A percentile compares a stretch with the other conserved stretches of the same genome.
These are phyloP conservation scores for Patella depressa DNA, from an alignment of 2,888 invertebrate species.

Conservation along the genomic window DNA sequence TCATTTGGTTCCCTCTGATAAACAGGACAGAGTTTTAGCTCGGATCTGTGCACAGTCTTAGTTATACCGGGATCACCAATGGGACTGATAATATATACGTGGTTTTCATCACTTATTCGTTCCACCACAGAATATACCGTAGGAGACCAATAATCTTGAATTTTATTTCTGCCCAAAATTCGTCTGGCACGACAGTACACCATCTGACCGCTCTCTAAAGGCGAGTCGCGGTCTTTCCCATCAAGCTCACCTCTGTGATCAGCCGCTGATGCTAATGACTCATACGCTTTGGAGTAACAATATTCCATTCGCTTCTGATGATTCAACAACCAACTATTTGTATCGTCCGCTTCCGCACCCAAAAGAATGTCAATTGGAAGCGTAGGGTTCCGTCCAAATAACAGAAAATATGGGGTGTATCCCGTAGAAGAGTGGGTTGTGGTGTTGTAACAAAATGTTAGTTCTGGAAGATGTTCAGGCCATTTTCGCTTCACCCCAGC, in stretches of 20 bases:
- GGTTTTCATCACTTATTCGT: conserved; percentile 1
- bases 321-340: not conserved
- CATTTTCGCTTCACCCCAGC: conserved; percentile 8
- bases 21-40: conserved; percentile 8
- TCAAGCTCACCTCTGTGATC: conserved; percentile 4
- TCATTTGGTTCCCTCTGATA: too few species aligned
- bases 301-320: conserved; percentile 1
- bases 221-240: conserved; percentile 12
- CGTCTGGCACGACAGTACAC: conserved; percentile 16
- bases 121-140: conserved; percentile 11
- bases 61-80: not conserved
- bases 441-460: conserved; percentile 24
- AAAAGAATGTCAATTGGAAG: conserved; percentile 30
- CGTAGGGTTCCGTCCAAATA: conserved; percentile 30
- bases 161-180: conserved; percentile 20
- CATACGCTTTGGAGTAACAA: not conserved
- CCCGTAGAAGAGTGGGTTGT: conserved; percentile 24
- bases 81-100: conserved; percentile 19
- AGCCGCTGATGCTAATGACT: not conserved
- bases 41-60: conserved; percentile 16
- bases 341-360: not conserved
- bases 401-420: conserved; percentile 25
- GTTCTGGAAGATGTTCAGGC: not conserved
- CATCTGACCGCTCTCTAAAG: conserved; percentile 9
- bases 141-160: conserved; percentile 17